These are phyloP conservation scores for Cartodere bifasciata DNA, from an alignment of 2,888 invertebrate genomes.

Conservation along the genomic window DNA sequence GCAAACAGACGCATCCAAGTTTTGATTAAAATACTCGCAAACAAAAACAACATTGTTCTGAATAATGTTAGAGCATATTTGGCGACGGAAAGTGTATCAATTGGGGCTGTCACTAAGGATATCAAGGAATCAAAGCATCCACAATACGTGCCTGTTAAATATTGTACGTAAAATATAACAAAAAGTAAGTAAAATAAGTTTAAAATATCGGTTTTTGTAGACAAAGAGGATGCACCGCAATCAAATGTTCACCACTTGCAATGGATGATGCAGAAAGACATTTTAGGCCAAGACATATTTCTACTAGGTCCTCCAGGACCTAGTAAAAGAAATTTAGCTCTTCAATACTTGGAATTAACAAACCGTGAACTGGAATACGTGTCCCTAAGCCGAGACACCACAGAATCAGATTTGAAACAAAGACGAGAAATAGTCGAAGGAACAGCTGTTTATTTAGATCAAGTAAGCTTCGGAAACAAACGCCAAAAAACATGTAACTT, in stretches of 20 bases:
- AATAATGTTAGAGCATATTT: conserved; percentile 27
- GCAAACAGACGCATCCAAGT: conserved; percentile 21
- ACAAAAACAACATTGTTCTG: conserved; percentile 15
- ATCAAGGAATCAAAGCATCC: conserved; percentile 50
- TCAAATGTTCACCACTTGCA: conserved; percentile 66
- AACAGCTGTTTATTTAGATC: conserved; percentile 86
- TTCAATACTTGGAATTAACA: conserved; percentile 81
- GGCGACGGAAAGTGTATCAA: conserved; percentile 47
- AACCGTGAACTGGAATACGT: conserved; percentile 88
- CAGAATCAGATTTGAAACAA: conserved; percentile 94
- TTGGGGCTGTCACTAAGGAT: conserved; percentile 60
- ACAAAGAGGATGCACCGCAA: conserved; percentile 39
- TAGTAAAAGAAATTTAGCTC: conserved; percentile 64
- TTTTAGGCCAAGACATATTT: conserved; percentile 89
- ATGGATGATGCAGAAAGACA: conserved; percentile 96
- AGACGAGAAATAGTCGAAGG: conserved; percentile 80
- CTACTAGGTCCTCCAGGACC: conserved; percentile 86
- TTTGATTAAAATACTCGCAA: conserved; percentile 22
- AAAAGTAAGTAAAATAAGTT: conserved; percentile 6
- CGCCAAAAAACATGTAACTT: too few relatives aligned
- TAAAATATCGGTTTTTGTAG: conserved; percentile 6
- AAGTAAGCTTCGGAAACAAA: too few relatives aligned
- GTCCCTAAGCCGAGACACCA: conserved; percentile 87
- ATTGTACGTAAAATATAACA: conserved; percentile 46
- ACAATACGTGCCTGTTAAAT: conserved; percentile 75